These are phyloP conservation scores for Falco concolor DNA, from an alignment of 2,797 vertebrate species.

Conservation along the genomic window DNA sequence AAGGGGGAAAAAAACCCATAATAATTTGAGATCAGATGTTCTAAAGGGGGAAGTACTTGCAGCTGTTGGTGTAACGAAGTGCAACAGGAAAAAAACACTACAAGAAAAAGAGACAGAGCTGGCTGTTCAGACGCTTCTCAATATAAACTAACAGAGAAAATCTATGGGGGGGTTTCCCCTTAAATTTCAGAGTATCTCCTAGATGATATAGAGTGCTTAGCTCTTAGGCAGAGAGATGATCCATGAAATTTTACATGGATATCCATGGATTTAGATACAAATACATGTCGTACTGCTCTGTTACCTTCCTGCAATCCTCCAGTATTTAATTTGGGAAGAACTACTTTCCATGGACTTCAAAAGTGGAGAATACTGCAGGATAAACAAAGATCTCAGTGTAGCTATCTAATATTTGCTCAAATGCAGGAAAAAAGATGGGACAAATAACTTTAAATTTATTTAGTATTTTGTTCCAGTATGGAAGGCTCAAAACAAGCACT, in stretches of 20 bases:
- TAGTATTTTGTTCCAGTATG: not conserved
- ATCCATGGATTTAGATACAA: not conserved
- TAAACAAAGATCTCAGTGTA: not conserved
- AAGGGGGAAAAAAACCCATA: not conserved
- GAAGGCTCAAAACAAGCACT: not conserved
- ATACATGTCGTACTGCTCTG: not conserved
- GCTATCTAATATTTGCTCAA: not conserved
- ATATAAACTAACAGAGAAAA: not conserved
- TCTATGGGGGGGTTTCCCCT: not conserved
- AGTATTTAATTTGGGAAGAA: not conserved
- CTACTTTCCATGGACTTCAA: not conserved
- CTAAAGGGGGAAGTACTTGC: constrained; percentile 30
- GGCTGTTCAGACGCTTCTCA: not conserved
- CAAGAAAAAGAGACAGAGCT: not conserved
- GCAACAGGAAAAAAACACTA: not conserved
- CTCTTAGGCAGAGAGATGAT: not conserved
- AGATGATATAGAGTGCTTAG: not conserved
- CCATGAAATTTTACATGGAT: not conserved
- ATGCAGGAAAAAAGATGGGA: not conserved
- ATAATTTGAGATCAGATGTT: not conserved
- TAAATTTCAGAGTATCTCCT: not conserved
- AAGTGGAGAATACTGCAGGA: not conserved
- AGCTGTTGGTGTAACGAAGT: constrained; percentile 14
- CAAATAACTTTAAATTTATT: not conserved
- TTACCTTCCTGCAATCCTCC: not conserved